Percentiles rank a stretch among this genome's conserved stretches.
Evolutionary conservation across 1,140 invertebrate genomes (phyloP).

Genomic region (Apolygus lucorum): DNA sequence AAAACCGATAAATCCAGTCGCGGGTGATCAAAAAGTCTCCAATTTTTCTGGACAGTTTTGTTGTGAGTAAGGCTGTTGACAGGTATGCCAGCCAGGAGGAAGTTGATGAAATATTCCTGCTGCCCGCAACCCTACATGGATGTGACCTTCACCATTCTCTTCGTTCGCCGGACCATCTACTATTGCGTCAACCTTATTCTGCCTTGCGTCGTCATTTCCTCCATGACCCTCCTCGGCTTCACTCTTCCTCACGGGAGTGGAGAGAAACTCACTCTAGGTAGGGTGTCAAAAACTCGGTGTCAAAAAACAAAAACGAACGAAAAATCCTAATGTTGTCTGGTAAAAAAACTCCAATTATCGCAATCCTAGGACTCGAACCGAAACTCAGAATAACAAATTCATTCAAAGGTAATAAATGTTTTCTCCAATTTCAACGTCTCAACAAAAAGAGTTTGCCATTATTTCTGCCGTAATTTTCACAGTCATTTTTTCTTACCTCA

Average conservation of each 20-base stretch:
- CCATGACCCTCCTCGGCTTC: conserved; percentile 58
- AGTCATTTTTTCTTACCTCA: too few species aligned
- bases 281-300: conserved; percentile 2
- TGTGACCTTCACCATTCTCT: conserved; percentile 55
- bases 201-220: conserved; percentile 59
- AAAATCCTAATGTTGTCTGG: conserved; percentile 1
- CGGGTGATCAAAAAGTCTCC: too few species aligned
- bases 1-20: too few species aligned
- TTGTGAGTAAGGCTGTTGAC: conserved; percentile 34
- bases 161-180: conserved; percentile 55
- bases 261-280: conserved; percentile 60
- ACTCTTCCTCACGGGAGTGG: conserved; percentile 57
- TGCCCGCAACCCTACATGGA: conserved; percentile 54
- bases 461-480: too few species aligned
- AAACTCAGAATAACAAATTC: background rate
- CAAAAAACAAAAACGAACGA: background rate
- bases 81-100: conserved; percentile 43
- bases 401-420: background rate
- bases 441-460: too few species aligned
- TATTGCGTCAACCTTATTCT: conserved; percentile 64
- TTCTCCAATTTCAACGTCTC: conserved; percentile 14
- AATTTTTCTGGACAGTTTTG: conserved; percentile 13
- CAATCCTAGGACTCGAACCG: background rate
- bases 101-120: conserved; percentile 43
- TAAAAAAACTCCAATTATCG: too few species aligned